Base-by-base conservation (phyloP, 2,113 vertebrate species). In the Lophura nycthemera region DNA sequence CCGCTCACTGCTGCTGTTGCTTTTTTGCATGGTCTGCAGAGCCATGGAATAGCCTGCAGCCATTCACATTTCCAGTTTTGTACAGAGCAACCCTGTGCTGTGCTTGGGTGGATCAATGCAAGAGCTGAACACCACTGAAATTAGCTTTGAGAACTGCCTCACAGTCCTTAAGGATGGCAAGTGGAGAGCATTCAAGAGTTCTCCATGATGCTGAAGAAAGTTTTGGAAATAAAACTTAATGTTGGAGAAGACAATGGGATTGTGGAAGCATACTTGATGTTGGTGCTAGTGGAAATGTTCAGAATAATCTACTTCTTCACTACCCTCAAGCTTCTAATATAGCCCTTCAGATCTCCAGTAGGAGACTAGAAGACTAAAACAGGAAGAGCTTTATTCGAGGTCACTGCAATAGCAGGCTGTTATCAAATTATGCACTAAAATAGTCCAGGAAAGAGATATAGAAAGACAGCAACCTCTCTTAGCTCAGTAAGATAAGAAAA, bases 401-500 rank as follows among this genome's bases (percentile, higher is more conserved):
- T 83, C 67, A 21, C 52, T 85, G 63, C 54, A 79, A 11, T 14
- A 66, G 11, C 59, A 63, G 36, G 7, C 18, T 86, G 32, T 82
- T 87, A 78, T 56, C 57, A 71, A 89, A 76, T 83, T 54, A 38
- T 17, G 57, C 6, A 25, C 17, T 24, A 29, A 45, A 79, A 52
- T 43, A 77, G 25, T 66, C 21, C 38, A 60, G 52, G 57, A 50
- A 71, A 87, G 74, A 24, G 22, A 70, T 50, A 84, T 61, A 56
- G 25, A 52, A 47, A 61, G 86, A 42, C 7, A 42, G 63, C 2
- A 15, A 43, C 52, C 24, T 50, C 38, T 73, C 83, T 64, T 25
- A 16, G 14, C 36, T 38, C 38, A 38, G 24, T 48, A 66, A 94
- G 61, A 69, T 27, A 82, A 83, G 83, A 57, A 93, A 87, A 82